Evolutionary conservation across 2,797 vertebrate species (phyloP), one percentile per base, ranked within the genome.

Genomic region (Limnodromus scolopaceus): DNA sequence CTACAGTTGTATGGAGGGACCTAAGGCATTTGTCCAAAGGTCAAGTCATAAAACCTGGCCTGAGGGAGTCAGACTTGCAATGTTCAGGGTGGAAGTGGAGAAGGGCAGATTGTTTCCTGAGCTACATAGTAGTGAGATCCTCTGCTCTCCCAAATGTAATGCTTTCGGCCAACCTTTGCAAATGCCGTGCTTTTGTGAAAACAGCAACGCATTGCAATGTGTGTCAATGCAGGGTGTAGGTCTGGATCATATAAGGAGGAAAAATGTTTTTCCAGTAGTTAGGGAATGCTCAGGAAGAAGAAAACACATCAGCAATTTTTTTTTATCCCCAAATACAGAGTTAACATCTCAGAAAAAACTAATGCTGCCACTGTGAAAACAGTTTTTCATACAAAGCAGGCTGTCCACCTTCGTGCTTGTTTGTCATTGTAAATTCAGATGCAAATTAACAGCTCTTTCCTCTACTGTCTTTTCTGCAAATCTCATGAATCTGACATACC

Each of bases 151-250:
- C 48, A 60, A 43, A 63, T 14, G 16, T 9, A 28, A 19, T 9
- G 1, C 10, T 41, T 54, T 54, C 53, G 66, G 30, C 10, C 58
- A 55, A 19, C 27, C 8, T 75, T 46, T 55, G 30, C 30, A 84
- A 85, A 77, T 54, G 28, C 16, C 32, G 5, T 0, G 2, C 17
- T 84, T 88, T 4, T 15, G 17, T 69, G 39, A 63, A 74, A 84
- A 54, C 13, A 66, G 4, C 17, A 58, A 34, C 0, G 0, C 2
- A 0, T 84, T 46, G 9, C 23, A 58, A 10, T 8, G 2, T 15
- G 4, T 70, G 20, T 18, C 1, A 0, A 18, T 24, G 22, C 4
- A 51, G 6, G 8, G 10, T 1, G 1, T 25, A 6, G 8, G 3
- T 58, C 87, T 66, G 24, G 27, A 65, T 34, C 30, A 16, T 3